Evolutionary conservation across 2,888 invertebrate species (phyloP).

Genomic region (Cerastis leucographa): DNA sequence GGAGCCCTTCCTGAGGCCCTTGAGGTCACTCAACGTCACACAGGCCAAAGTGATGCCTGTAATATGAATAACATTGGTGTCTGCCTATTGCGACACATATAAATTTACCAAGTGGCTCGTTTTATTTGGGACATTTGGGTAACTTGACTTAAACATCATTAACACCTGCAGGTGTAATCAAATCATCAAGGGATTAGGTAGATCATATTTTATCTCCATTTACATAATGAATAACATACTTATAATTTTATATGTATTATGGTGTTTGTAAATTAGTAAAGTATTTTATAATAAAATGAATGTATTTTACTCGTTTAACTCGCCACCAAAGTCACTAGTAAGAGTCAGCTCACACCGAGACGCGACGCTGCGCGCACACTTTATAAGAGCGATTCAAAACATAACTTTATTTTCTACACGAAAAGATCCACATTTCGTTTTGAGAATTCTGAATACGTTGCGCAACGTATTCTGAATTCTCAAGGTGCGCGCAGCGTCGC

Average conservation of each 20-base stretch:
- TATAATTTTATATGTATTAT: slow-evolving; percentile 11
- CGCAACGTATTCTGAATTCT: too few relatives aligned
- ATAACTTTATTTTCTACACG: too few relatives aligned
- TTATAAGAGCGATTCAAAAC: too few relatives aligned
- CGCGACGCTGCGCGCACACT: too few relatives aligned
- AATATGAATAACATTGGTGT: slow-evolving; percentile 46
- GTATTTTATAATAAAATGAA: slow-evolving; percentile 32
- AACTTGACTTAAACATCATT: slow-evolving; percentile 37
- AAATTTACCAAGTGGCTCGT: slow-evolving; percentile 55
- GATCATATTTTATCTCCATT: slow-evolving; percentile 5
- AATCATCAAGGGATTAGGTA: slow-evolving; percentile 28
- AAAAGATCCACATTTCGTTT: too few relatives aligned
- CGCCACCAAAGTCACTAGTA: too few relatives aligned
- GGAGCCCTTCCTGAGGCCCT: slow-evolving; percentile 74
- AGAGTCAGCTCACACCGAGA: too few relatives aligned
- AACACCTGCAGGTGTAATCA: slow-evolving; percentile 10
- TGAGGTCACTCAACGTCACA: slow-evolving; percentile 70
- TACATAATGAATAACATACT: slow-evolving; percentile 11
- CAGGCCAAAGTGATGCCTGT: slow-evolving; percentile 56
- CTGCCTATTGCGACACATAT: slow-evolving; percentile 28
- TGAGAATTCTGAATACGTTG: too few relatives aligned
- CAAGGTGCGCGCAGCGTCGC: too few relatives aligned
- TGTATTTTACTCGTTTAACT: slow-evolving; percentile 13
- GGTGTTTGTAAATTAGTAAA: slow-evolving; percentile 57
- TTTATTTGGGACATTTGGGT: slow-evolving; percentile 32